These are phyloP conservation scores for Gallinago stenura DNA, from an alignment of 2,797 vertebrate species.

Conservation along the genomic window DNA sequence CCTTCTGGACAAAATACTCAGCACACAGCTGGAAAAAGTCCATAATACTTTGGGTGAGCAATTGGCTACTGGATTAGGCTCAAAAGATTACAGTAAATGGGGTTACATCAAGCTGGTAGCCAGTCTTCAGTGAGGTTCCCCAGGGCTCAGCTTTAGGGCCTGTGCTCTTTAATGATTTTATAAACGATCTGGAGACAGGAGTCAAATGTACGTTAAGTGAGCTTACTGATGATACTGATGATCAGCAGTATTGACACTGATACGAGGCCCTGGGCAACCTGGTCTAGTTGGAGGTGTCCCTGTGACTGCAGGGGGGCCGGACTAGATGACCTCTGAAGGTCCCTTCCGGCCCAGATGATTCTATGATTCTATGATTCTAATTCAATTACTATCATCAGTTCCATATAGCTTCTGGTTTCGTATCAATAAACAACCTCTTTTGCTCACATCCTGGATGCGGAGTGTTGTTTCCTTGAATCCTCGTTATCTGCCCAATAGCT, in stretches of 20 bases:
- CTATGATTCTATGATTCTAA: not conserved
- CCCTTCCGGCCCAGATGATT: no score
- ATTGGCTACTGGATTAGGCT: fast-evolving
- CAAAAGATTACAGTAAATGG: not conserved
- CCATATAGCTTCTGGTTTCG: not conserved
- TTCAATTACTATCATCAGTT: not conserved
- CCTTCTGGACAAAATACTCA: not conserved
- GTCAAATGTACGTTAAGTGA: not conserved
- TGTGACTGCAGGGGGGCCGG: no score
- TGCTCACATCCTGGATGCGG: not conserved
- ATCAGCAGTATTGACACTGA: no score
- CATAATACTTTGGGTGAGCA: not conserved
- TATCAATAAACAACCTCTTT: not conserved
- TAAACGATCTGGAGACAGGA: not conserved
- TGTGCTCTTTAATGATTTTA: not conserved
- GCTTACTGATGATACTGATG: not conserved
- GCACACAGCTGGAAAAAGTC: not conserved
- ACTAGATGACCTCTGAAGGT: no score
- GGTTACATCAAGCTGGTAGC: not conserved
- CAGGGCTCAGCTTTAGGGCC: fast-evolving
- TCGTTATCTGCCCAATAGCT: not conserved
- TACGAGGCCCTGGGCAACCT: no score
- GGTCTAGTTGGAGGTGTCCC: no score
- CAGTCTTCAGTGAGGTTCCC: not conserved
- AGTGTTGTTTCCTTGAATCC: not conserved